Conservation (phyloP, 2,113 vertebrate genomes). For the Tachysurus fulvidraco region DNA sequence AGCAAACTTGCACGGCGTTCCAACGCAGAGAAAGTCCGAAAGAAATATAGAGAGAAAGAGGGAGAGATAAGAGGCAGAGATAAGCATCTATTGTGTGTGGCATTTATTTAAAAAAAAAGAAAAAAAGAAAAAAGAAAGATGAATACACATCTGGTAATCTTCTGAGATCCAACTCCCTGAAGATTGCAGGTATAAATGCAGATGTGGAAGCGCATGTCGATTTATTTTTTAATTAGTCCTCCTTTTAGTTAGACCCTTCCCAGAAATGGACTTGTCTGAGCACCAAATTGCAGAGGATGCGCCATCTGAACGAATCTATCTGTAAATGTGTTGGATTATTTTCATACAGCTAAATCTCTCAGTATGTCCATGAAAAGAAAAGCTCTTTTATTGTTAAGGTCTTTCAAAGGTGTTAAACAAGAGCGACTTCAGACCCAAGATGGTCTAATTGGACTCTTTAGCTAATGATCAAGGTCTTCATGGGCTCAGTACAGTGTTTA, state of each 20-base stretch:
- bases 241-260: constrained; percentile 40
- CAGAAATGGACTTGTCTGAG: constrained; percentile 6
- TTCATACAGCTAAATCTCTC: not conserved
- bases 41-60: constrained; percentile 50
- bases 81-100: not conserved
- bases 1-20: constrained; percentile 5
- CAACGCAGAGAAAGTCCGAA: not conserved
- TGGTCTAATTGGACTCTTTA: not conserved
- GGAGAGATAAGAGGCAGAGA: not conserved
- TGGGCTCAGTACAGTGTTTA: not conserved
- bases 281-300: constrained; percentile 30
- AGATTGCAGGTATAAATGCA: constrained; percentile 40
- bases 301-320: constrained; percentile 3
- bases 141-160: constrained; percentile 40
- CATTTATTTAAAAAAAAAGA: not conserved
- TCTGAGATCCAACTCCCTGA: constrained; percentile 18
- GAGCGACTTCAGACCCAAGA: not conserved
- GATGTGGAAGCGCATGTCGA: constrained; percentile 10
- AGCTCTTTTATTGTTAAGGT: constrained; percentile 4
- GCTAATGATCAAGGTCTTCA: not conserved
- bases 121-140: not conserved
- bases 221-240: constrained; percentile 42
- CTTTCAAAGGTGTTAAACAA: not conserved
- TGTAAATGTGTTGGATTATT: constrained; percentile 3
- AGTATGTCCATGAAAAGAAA: not conserved